A percentile compares a stretch with the other conserved stretches of the same genome.
Conservation (phyloP, 2,113 vertebrate genomes). For the Sylvietta virens region DNA sequence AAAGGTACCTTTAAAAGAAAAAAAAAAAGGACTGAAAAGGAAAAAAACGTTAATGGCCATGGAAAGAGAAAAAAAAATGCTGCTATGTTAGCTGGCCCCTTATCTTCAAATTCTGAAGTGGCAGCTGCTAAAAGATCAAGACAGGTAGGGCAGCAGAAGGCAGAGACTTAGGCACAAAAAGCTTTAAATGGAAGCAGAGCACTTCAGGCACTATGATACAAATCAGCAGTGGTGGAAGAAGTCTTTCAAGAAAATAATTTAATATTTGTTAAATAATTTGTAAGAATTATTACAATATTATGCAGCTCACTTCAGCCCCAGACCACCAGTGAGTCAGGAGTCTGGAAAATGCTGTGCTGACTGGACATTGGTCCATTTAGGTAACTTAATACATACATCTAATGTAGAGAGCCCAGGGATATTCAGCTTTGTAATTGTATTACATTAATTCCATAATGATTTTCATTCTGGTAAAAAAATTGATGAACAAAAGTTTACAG, state of each 20-base stretch:
- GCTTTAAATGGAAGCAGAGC: constrained; percentile 27
- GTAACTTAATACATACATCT: constrained; percentile 39
- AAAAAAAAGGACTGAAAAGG: not conserved
- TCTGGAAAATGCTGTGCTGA: not conserved
- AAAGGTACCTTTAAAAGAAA: constrained; percentile 7
- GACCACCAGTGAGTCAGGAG: not conserved
- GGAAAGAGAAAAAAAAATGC: constrained; percentile 5
- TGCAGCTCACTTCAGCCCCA: constrained; percentile 10
- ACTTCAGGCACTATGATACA: not conserved
- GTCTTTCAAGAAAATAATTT: constrained; percentile 56
- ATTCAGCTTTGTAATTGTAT: constrained; percentile 13
- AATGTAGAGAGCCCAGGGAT: not conserved
- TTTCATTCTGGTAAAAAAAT: not conserved
- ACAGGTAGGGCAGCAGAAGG: constrained; percentile 9
- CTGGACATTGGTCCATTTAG: constrained; percentile 18
- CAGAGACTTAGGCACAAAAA: not conserved
- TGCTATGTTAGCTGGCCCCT: constrained; percentile 31
- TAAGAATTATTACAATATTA: constrained; percentile 36
- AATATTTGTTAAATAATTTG: constrained; percentile 43
- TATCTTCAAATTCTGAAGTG: constrained; percentile 58
- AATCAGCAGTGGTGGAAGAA: constrained; percentile 18
- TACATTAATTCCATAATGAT: not conserved
- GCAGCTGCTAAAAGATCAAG: constrained; percentile 51
- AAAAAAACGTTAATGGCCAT: constrained; percentile 53
- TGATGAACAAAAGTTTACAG: not conserved